These are phyloP conservation scores for Triplophysa tibetana DNA, from an alignment of 2,113 vertebrate genomes.

Conservation along the genomic window DNA sequence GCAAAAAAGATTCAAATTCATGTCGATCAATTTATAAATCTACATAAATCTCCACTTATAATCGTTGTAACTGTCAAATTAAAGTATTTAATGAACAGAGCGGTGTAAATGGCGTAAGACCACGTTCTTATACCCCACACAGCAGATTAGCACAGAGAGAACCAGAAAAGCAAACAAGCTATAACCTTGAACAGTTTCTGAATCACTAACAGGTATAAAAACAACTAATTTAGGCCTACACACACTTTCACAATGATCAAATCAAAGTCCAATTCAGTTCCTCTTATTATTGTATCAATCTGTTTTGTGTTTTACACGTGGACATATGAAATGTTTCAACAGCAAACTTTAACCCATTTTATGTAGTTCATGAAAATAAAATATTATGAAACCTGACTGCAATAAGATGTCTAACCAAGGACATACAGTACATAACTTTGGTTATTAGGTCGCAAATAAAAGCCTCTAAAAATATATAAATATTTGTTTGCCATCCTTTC, in stretches of 20 bases:
- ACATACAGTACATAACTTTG: no score
- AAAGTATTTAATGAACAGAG: neutral
- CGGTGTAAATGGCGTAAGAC: neutral
- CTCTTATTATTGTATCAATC: neutral
- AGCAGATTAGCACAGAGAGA: conserved; percentile 2
- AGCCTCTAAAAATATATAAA: no score
- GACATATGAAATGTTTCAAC: neutral
- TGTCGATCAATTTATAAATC: no score
- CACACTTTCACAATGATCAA: conserved; percentile 7
- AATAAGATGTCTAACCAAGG: no score
- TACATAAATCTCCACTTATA: no score
- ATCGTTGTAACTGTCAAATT: neutral
- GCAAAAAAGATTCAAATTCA: no score
- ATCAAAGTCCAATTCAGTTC: conserved; percentile 17
- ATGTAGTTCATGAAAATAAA: no score
- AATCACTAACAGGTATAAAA: neutral
- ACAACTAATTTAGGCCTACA: neutral
- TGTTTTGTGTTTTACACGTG: no score
- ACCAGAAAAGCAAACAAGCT: neutral
- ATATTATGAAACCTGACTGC: neutral
- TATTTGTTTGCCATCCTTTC: no score
- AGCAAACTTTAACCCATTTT: neutral
- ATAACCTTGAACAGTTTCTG: conserved; percentile 7
- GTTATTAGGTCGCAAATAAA: no score
- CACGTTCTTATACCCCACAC: neutral